phyloP scores from a whole-genome alignment of 2,888 invertebrate species.

The Ophion ventricosus region DNA sequence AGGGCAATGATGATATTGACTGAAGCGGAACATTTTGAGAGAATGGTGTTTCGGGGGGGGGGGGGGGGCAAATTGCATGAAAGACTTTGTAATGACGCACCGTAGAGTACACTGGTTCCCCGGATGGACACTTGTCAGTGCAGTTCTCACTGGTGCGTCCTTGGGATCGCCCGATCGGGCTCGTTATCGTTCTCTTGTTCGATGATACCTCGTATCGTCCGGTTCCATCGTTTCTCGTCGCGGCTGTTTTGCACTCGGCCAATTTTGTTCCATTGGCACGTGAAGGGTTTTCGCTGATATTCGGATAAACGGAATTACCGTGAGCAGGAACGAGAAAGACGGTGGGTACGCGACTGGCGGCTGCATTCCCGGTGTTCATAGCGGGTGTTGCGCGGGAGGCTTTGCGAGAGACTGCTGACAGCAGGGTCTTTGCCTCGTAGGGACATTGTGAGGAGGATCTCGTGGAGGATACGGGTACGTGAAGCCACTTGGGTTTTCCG shows the following conservation, averaged over 20 bases:
- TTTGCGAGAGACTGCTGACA: constrained; percentile 46
- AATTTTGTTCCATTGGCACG: constrained; percentile 46
- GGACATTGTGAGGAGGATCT: constrained; percentile 68
- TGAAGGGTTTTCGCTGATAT: not conserved
- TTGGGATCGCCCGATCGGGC: constrained; percentile 44
- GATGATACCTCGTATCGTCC: constrained; percentile 47
- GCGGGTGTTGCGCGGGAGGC: constrained; percentile 54
- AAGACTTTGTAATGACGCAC: constrained; percentile 65
- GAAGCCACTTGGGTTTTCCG: constrained; percentile 66
- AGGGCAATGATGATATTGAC: not conserved
- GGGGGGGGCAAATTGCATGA: too few relatives aligned
- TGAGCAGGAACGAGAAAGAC: constrained; percentile 66
- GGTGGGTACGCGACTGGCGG: constrained; percentile 34
- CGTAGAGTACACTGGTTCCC: constrained; percentile 73
- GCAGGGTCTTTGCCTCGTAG: constrained; percentile 66
- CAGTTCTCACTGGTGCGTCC: constrained; percentile 37
- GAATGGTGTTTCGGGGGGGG: too few relatives aligned
- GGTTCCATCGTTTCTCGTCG: constrained; percentile 10
- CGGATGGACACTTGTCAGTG: constrained; percentile 60
- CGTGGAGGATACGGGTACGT: constrained; percentile 55
- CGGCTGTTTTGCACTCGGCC: constrained; percentile 38
- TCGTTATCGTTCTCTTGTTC: constrained; percentile 38
- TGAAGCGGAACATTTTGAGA: not conserved
- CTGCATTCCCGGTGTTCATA: constrained; percentile 34
- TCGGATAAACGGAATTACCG: constrained; percentile 52